phyloP scores from a whole-genome alignment of 1,140 invertebrate genomes.

The Leptopilina boulardi region DNA sequence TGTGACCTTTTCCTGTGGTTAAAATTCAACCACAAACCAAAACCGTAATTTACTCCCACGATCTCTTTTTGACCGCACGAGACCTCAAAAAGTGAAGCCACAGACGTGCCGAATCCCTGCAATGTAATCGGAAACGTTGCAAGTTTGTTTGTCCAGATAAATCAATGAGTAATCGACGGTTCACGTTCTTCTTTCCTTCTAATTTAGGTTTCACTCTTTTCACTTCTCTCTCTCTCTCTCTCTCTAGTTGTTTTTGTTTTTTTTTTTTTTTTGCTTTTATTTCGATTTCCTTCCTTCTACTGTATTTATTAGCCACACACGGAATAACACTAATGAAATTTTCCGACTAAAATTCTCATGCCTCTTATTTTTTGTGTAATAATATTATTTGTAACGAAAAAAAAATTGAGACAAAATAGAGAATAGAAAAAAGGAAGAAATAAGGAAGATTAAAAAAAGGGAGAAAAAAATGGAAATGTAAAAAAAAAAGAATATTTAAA shows the following conservation, averaged over 20 bases:
- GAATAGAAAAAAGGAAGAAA: too few relatives aligned
- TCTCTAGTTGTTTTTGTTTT: too few relatives aligned
- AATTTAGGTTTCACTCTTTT: conserved; percentile 10
- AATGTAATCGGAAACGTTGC: conserved; percentile 14
- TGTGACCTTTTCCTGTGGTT: conserved; percentile 27
- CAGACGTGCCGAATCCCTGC: conserved; percentile 12
- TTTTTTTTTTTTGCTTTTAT: too few relatives aligned
- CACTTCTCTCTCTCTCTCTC: background rate
- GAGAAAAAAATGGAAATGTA: too few relatives aligned
- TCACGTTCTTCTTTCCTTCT: conserved; percentile 9
- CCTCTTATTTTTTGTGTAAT: too few relatives aligned
- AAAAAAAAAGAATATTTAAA: too few relatives aligned
- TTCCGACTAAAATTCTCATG: too few relatives aligned
- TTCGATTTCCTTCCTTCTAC: background rate
- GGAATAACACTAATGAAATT: too few relatives aligned
- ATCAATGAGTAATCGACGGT: conserved; percentile 17
- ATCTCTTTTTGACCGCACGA: conserved; percentile 31
- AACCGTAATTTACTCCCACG: conserved; percentile 32
- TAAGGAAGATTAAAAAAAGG: too few relatives aligned
- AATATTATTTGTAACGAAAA: too few relatives aligned
- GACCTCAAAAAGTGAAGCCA: conserved; percentile 28
- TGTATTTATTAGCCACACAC: too few relatives aligned
- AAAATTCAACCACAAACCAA: conserved; percentile 21
- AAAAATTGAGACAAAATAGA: too few relatives aligned
- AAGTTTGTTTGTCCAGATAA: conserved; percentile 30